Conservation (phyloP, 2,113 vertebrate species). For the Rhipidura dahli region DNA sequence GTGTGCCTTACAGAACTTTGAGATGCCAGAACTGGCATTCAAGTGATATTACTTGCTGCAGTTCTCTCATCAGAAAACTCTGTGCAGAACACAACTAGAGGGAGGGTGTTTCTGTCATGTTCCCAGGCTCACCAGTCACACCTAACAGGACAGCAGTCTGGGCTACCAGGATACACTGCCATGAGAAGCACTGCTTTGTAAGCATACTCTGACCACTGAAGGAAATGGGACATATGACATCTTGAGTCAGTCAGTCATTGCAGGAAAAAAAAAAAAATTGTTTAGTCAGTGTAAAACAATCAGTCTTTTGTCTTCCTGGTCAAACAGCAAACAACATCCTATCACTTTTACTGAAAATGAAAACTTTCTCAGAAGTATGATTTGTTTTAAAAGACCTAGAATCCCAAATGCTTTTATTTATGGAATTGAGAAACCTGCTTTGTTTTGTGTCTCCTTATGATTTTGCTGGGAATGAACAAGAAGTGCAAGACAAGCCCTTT, state of each 20-base stretch:
- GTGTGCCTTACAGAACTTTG: not conserved
- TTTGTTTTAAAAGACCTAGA: not conserved
- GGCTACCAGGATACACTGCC: fast-evolving
- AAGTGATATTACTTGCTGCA: fast-evolving
- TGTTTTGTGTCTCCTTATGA: too few species aligned
- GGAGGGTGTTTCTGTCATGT: fast-evolving
- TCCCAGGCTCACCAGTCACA: not conserved
- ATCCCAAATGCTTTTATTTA: not conserved
- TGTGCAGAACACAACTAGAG: not conserved
- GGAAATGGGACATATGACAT: not conserved
- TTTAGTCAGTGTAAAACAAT: not conserved
- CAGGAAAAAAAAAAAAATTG: not conserved
- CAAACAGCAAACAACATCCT: not conserved
- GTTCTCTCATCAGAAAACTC: not conserved
- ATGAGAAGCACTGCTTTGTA: not conserved
- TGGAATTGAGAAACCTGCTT: not conserved
- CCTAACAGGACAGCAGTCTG: fast-evolving
- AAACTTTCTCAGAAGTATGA: not conserved
- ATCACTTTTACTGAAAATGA: not conserved
- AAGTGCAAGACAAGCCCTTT: fast-evolving
- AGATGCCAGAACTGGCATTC: not conserved
- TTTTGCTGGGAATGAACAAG: fast-evolving
- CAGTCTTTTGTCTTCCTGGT: not conserved
- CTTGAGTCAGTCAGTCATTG: not conserved
- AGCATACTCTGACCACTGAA: not conserved